Percentiles rank a stretch among this genome's conserved stretches.
Evolutionary conservation across 2,113 vertebrate genomes (phyloP).

Genomic region (Semnornis frantzii): DNA sequence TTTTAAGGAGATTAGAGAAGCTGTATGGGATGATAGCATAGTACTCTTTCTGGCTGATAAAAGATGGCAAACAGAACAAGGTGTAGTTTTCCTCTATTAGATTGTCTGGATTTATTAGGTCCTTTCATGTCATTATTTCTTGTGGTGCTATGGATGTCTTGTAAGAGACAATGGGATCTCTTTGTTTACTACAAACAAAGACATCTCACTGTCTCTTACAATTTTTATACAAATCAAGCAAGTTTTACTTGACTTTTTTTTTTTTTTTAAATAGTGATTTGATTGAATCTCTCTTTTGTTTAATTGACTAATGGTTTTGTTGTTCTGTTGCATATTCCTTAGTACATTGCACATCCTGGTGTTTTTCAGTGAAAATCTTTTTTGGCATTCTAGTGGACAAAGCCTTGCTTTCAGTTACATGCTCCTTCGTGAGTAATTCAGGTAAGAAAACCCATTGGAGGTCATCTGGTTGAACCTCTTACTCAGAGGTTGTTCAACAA

Average conservation of each 20-base stretch:
- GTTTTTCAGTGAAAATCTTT: background rate
- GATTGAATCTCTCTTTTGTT: background rate
- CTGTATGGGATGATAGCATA: background rate
- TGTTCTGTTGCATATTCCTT: background rate
- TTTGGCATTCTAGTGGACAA: background rate
- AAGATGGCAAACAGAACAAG: background rate
- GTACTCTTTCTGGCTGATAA: background rate
- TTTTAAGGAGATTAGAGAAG: constrained; percentile 3
- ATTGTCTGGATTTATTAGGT: background rate
- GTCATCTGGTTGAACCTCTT: background rate
- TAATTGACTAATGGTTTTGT: background rate
- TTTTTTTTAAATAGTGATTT: background rate
- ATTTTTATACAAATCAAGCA: background rate
- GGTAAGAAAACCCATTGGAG: background rate
- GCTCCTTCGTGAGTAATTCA: background rate
- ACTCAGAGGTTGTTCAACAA: background rate
- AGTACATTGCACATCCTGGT: background rate
- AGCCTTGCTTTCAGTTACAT: background rate
- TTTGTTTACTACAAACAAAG: background rate
- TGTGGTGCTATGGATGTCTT: background rate
- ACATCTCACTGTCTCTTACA: background rate
- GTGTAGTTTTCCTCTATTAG: background rate
- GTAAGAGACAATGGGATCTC: background rate
- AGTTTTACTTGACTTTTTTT: background rate
- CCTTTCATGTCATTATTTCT: background rate